Conservation (phyloP, 2,888 invertebrate species). For the Drosophila nr. fundita region DNA sequence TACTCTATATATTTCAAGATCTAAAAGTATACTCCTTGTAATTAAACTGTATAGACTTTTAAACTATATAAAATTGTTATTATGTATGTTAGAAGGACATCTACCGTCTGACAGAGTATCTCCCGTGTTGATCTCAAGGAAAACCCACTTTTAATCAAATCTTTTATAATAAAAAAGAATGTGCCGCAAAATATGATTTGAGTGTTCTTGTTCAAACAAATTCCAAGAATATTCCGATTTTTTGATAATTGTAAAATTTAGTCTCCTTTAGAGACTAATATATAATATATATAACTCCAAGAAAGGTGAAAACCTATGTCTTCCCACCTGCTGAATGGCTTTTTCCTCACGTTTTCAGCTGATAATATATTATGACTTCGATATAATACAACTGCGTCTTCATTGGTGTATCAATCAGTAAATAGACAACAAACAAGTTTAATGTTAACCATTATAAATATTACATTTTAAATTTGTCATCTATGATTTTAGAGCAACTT, state of each 20-base stretch:
- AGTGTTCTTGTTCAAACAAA: too few relatives aligned
- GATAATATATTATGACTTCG: background rate
- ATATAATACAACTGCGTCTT: background rate
- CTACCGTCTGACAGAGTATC: background rate
- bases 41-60: too few relatives aligned
- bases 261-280: background rate
- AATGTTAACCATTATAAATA: background rate
- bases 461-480: background rate
- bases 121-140: background rate
- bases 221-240: background rate
- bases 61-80: background rate
- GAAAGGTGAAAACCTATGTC: background rate
- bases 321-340: background rate
- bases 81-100: background rate
- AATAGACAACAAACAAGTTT: background rate
- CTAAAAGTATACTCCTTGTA: background rate
- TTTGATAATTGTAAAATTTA: background rate
- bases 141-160: background rate
- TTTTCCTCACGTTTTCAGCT: background rate
- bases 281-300: background rate
- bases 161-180: background rate
- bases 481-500: conserved; percentile 92
- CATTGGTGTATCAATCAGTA: too few relatives aligned
- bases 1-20: background rate
- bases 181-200: background rate